Base-by-base conservation (phyloP, 2,888 invertebrate genomes). In the Chrysolina oricalcia region DNA sequence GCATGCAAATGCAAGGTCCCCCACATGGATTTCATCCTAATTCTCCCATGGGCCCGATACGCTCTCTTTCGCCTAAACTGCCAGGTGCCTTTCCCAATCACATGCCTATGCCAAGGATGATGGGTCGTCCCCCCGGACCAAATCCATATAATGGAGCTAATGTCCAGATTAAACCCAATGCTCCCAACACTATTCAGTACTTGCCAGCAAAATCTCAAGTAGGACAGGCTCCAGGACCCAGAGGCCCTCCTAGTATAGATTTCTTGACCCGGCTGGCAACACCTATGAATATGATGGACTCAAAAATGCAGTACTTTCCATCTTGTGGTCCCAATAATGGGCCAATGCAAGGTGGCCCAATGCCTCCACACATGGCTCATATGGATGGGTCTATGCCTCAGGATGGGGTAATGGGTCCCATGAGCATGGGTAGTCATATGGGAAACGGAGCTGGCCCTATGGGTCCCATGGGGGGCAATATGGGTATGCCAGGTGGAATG, bases 111-210 rank as follows among this genome's bases (percentile, higher is more conserved):
- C 89, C 88, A 73, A 87, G 92, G 69, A 93, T 93, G 91, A 92
- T 92, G 91, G 93, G 93, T 43, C 91, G 92, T 21, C 93, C 94
- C 62, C 92, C 91, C 70, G 92, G 87, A 59, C 79, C 80, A 66
- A 92, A 90, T 85, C 91, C 92, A 2, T 93, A 93, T 85, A 93
- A 94, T 83, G 93, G 94, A 81, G 93, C 94, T 63, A 98, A 96
- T 88, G 95, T 97, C 56, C 96, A 97, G 89, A 97, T 98, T 35
- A 98, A 98, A 89, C 96, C 98, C 11, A 97, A 96, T 88, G 97
- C 98, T 13, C 98, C 98, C 0, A 98, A 98, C 89, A 98, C 98
- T 48, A 98, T 98, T 87, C 98, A 98, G 91, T 98, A 98, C 91
- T 92, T 98, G 88, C 98, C 98, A 23, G 96, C 97, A 69, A 92